These are phyloP conservation scores for Petroica traversi DNA, from an alignment of 2,113 vertebrate genomes.

Conservation along the genomic window DNA sequence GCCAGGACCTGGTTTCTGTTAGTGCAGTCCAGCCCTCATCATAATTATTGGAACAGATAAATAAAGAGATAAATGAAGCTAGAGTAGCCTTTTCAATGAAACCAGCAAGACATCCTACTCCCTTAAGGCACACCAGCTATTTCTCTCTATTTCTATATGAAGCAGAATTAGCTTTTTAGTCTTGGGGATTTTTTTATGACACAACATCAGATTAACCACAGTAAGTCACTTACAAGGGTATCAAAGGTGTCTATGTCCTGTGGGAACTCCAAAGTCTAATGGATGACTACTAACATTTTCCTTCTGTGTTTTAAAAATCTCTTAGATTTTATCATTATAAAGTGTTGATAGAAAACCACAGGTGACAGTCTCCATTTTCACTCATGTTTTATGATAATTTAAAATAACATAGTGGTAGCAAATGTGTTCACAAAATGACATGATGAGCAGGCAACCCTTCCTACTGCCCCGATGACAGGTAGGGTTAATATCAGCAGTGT, in stretches of 20 bases:
- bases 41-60: background rate
- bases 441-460: background rate
- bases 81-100: background rate
- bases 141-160: background rate
- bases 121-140: background rate
- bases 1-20: background rate
- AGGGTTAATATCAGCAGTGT: constrained; percentile 44
- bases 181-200: background rate
- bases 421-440: background rate
- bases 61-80: background rate
- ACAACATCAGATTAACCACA: background rate
- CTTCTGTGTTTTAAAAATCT: background rate
- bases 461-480: background rate
- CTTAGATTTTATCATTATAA: background rate
- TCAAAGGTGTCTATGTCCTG: background rate
- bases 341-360: background rate
- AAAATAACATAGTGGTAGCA: background rate
- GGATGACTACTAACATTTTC: background rate
- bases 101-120: background rate
- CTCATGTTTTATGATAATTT: background rate
- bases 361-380: background rate
- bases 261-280: background rate
- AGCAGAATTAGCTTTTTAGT: background rate
- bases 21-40: background rate
- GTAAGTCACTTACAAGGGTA: background rate